phyloP scores from a whole-genome alignment of 2,888 invertebrate genomes.

The Stenotaenia linearis region DNA sequence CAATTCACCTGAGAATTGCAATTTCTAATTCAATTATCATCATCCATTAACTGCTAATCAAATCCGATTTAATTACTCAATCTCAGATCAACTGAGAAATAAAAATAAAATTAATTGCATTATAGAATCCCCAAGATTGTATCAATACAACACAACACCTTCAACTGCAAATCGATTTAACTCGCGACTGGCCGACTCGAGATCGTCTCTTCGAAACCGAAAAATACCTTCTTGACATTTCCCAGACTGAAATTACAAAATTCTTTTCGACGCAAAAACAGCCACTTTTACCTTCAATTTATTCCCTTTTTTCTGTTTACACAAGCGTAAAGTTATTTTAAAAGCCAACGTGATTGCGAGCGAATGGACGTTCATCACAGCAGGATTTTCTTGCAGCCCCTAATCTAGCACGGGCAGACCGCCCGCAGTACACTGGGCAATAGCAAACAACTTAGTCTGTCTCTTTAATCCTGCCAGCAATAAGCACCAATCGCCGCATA shows the following conservation, averaged over 20 bases:
- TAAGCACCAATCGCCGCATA: slow-evolving; percentile 24
- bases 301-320: background rate
- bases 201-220: background rate
- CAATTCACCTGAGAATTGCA: slow-evolving; percentile 1
- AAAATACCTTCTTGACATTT: background rate
- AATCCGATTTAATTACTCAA: background rate
- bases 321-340: background rate
- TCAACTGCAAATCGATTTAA: slow-evolving; percentile 7
- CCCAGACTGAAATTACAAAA: background rate
- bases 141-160: background rate
- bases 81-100: background rate
- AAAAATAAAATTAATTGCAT: background rate
- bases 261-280: background rate
- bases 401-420: background rate
- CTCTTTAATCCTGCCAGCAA: background rate
- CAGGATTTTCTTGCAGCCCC: background rate
- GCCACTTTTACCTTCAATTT: background rate
- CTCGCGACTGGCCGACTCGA: background rate
- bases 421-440: background rate
- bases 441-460: background rate
- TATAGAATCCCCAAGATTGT: too few species aligned
- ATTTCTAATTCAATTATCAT: slow-evolving; percentile 3
- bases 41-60: background rate
- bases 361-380: background rate
- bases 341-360: background rate